Evolutionary conservation across 2,113 vertebrate species (phyloP).

Genomic region (Brachypteracias leptosomus): DNA sequence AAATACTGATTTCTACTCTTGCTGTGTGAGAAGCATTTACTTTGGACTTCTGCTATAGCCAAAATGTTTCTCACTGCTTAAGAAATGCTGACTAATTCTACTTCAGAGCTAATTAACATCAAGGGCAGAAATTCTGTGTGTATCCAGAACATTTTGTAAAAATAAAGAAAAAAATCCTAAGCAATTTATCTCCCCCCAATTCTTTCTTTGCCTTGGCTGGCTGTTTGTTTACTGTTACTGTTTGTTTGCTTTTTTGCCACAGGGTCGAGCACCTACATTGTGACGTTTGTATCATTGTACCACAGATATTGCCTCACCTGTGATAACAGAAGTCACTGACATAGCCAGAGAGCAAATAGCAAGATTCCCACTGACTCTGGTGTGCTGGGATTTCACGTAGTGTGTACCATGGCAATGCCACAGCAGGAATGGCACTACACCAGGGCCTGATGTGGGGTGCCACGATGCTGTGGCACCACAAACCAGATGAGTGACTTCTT

Average conservation of each 20-base stretch:
- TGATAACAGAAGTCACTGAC: not conserved
- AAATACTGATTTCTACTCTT: not conserved
- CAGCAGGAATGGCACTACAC: not conserved
- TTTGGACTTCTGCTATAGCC: not conserved
- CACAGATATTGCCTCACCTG: not conserved
- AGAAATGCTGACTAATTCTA: not conserved
- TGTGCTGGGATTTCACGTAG: not conserved
- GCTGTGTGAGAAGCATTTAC: not conserved
- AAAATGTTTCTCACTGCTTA: not conserved
- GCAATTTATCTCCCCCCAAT: not conserved
- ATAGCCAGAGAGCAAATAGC: not conserved
- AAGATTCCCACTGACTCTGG: not conserved
- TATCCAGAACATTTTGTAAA: not conserved
- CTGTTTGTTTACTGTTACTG: not conserved
- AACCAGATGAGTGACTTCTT: not conserved
- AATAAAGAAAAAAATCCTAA: not conserved
- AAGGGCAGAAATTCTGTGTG: not conserved
- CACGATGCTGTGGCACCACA: not conserved
- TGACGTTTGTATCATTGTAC: not conserved
- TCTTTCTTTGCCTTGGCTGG: conserved; percentile 32
- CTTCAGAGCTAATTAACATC: not conserved
- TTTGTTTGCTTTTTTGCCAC: not conserved
- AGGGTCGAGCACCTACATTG: not conserved
- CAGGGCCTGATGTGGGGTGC: not conserved
- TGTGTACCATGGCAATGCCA: rapidly evolving